phyloP scores from a whole-genome alignment of 2,113 vertebrate genomes.

The Chinchilla lanigera region DNA sequence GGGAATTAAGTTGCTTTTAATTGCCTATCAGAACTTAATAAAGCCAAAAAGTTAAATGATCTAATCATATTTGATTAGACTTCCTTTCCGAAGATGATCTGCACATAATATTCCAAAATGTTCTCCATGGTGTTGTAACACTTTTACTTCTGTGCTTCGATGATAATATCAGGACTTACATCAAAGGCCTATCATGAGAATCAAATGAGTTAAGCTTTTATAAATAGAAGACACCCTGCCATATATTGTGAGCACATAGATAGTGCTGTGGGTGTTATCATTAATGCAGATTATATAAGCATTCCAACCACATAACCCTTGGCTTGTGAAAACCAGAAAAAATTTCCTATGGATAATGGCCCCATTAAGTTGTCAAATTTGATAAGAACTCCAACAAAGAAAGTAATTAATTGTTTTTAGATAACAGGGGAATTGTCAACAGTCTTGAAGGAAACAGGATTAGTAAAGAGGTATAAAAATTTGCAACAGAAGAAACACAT shows the following conservation, averaged over 20 bases:
- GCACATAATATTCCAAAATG: background rate
- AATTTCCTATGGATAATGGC: background rate
- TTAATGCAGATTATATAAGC: background rate
- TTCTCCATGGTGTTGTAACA: background rate
- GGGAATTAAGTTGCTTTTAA: constrained; percentile 63
- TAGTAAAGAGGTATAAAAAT: background rate
- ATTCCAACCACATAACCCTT: background rate
- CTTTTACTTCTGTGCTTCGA: background rate
- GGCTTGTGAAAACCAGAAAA: background rate
- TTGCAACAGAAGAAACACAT: background rate
- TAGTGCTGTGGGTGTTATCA: background rate
- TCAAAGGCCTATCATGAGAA: background rate
- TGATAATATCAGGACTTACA: background rate
- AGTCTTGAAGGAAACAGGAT: background rate
- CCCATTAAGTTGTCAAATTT: background rate
- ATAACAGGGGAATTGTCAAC: background rate
- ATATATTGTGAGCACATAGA: background rate
- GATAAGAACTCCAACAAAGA: background rate
- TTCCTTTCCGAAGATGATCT: constrained; percentile 30
- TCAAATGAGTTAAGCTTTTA: background rate
- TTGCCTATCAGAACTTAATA: constrained; percentile 64
- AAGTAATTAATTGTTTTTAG: background rate
- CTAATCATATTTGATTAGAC: constrained; percentile 39
- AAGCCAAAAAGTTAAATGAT: constrained; percentile 51
- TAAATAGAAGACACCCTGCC: background rate